Percentiles rank a stretch among this genome's conserved stretches.
Conservation (phyloP, 2,888 invertebrate species). For the Altica lythri region DNA sequence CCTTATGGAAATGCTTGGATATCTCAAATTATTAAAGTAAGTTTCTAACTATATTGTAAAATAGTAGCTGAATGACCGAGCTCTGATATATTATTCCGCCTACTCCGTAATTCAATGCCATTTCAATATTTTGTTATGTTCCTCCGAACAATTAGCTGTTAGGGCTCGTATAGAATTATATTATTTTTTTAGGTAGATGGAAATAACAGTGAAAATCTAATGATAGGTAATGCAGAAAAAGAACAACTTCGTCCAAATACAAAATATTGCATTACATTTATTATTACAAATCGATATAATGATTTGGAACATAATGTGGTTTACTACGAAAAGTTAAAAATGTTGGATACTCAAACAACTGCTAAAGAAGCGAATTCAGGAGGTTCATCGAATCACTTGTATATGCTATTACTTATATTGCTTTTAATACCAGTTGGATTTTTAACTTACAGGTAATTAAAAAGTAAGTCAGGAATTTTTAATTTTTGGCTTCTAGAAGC, state of each 20-base stretch:
- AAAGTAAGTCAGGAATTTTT: too few species aligned
- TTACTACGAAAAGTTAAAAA: constrained; percentile 47
- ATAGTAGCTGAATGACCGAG: too few species aligned
- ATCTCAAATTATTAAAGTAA: constrained; percentile 46
- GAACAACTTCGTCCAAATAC: constrained; percentile 43
- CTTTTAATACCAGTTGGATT: constrained; percentile 44
- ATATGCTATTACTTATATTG: constrained; percentile 42
- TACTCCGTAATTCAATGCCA: too few species aligned
- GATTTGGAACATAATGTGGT: constrained; percentile 48
- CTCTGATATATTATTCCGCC: too few species aligned
- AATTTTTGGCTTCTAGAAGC: too few species aligned
- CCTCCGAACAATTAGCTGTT: too few species aligned
- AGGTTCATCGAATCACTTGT: constrained; percentile 38
- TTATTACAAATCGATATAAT: constrained; percentile 47
- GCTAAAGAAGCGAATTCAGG: constrained; percentile 24
- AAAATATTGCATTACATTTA: constrained; percentile 52
- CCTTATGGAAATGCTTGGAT: constrained; percentile 51
- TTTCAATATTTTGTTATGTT: too few species aligned
- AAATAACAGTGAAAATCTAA: constrained; percentile 40
- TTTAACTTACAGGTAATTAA: constrained; percentile 41
- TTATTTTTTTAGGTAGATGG: constrained; percentile 36
- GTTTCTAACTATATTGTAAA: constrained; percentile 5
- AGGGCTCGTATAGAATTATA: too few species aligned
- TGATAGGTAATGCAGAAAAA: constrained; percentile 41
- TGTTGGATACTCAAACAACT: constrained; percentile 25